phyloP scores from a whole-genome alignment of 2,797 vertebrate species.

The Steatocranus sp. region DNA sequence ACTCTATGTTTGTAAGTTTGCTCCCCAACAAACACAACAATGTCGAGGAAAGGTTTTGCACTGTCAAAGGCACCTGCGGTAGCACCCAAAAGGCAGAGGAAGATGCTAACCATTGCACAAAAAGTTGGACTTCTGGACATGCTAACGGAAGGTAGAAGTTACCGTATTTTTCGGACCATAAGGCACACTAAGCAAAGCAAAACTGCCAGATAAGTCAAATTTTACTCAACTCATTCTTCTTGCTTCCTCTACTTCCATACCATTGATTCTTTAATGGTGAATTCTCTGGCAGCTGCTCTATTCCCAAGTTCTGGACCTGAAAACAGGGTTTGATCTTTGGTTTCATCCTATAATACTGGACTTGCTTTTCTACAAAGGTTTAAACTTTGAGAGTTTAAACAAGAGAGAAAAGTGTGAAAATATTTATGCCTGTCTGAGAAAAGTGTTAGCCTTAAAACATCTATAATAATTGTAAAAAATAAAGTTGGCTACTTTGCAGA shows the following conservation, averaged over 20 bases:
- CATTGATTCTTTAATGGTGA: not conserved
- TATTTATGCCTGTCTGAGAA: not conserved
- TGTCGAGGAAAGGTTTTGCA: too few species aligned
- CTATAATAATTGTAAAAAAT: not conserved
- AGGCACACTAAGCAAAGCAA: not conserved
- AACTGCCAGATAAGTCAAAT: not conserved
- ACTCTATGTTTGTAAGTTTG: too few species aligned
- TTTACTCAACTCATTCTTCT: not conserved
- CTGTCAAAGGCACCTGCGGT: too few species aligned
- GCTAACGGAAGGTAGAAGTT: too few species aligned
- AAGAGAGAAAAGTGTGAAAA: not conserved
- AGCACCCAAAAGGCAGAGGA: too few species aligned
- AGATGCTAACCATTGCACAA: too few species aligned
- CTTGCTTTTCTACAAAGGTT: not conserved
- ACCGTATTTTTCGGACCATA: too few species aligned
- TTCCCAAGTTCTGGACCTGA: not conserved
- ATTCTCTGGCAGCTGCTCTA: not conserved
- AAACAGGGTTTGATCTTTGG: not conserved
- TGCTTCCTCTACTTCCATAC: not conserved
- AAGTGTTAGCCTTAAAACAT: not conserved
- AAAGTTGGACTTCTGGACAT: too few species aligned
- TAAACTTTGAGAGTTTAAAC: rapidly evolving
- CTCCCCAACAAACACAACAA: too few species aligned
- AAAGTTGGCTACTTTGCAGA: not conserved
- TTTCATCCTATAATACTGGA: not conserved